A percentile compares a stretch with the other conserved stretches of the same genome.
Evolutionary conservation across 2,888 invertebrate species (phyloP).

Genomic region (Drosophila prostipennis): DNA sequence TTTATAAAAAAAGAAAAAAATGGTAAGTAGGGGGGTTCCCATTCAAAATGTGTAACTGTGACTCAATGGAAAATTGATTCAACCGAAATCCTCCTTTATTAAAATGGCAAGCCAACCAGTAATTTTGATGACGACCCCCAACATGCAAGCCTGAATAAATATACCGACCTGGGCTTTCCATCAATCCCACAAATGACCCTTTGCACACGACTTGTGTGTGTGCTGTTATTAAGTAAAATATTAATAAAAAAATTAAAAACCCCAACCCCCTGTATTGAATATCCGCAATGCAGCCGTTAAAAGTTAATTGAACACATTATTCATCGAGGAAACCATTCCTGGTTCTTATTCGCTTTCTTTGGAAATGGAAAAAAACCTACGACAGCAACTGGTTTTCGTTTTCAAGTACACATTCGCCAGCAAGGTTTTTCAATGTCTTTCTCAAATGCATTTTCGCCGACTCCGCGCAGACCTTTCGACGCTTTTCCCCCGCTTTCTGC

Average conservation of each 20-base stretch:
- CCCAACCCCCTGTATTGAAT: conserved; percentile 2
- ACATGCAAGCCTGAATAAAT: conserved; percentile 33
- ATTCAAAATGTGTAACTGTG: neutral
- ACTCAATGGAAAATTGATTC: conserved; percentile 21
- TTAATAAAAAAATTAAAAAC: conserved; percentile 9
- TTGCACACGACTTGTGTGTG: conserved; percentile 26
- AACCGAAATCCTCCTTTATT: conserved; percentile 7
- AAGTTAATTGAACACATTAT: conserved; percentile 7
- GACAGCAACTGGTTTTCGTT: conserved; percentile 39
- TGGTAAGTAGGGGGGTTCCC: conserved; percentile 54
- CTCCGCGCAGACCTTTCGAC: conserved; percentile 58
- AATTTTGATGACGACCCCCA: conserved; percentile 28
- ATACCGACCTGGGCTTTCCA: conserved; percentile 34
- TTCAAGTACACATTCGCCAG: conserved; percentile 64
- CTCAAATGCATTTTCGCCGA: conserved; percentile 55
- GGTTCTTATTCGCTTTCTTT: conserved; percentile 37
- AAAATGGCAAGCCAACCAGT: conserved; percentile 1
- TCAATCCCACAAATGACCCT: conserved; percentile 40
- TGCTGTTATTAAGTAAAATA: conserved; percentile 30
- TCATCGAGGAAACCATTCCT: conserved; percentile 22
- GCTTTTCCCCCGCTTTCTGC: conserved; percentile 18
- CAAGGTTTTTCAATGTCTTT: conserved; percentile 69
- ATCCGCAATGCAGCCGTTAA: conserved; percentile 16
- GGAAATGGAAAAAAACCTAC: conserved; percentile 25
- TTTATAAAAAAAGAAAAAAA: conserved; percentile 33